These are phyloP conservation scores for Idris sp. DNA, from an alignment of 1,140 invertebrate genomes.

Conservation along the genomic window DNA sequence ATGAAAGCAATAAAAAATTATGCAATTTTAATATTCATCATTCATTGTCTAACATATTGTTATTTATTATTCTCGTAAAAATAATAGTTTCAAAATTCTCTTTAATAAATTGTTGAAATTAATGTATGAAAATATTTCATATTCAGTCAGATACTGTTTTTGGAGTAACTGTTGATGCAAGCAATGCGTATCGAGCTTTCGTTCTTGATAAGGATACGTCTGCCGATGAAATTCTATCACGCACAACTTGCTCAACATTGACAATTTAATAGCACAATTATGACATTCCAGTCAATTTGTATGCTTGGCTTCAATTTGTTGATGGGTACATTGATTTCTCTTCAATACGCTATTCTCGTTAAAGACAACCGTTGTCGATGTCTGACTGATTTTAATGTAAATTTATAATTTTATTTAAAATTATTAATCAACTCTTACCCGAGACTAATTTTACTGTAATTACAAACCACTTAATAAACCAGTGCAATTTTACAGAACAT, in stretches of 20 bases:
- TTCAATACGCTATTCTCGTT: neutral
- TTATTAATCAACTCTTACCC: no score
- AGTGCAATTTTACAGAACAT: no score
- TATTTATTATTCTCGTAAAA: no score
- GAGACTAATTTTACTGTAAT: no score
- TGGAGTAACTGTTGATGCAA: conserved; percentile 7
- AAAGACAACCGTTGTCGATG: neutral
- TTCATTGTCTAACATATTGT: no score
- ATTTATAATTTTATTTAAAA: no score
- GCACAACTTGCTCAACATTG: conserved; percentile 9
- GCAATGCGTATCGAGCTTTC: conserved; percentile 11
- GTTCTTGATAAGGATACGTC: conserved; percentile 21
- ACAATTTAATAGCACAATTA: conserved; percentile 36
- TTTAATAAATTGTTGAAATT: conserved; percentile 23
- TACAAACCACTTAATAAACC: no score
- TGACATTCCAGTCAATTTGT: conserved; percentile 24
- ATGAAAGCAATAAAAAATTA: no score
- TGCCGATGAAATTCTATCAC: conserved; percentile 14
- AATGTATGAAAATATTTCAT: conserved; percentile 35
- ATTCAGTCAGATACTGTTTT: conserved; percentile 13
- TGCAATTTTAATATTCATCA: no score
- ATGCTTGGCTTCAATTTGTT: neutral
- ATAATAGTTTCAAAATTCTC: no score
- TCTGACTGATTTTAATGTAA: no score
- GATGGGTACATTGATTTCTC: conserved; percentile 7